phyloP scores from a whole-genome alignment of 2,113 vertebrate species.

The Psettodes erumei region DNA sequence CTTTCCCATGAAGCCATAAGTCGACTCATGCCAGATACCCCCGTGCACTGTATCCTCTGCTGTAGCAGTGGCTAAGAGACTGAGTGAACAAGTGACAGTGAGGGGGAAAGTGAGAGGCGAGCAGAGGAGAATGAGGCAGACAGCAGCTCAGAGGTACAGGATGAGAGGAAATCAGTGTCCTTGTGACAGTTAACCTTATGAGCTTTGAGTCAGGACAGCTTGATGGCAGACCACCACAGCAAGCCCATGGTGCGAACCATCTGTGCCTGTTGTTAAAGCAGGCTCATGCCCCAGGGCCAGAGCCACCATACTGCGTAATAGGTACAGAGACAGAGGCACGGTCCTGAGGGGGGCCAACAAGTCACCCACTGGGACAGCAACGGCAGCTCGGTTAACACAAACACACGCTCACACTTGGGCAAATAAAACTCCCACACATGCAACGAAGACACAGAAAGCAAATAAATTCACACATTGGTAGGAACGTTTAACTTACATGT shows the following conservation, averaged over 20 bases:
- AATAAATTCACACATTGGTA: constrained; percentile 18
- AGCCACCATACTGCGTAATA: constrained; percentile 74
- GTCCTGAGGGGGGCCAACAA: constrained; percentile 77
- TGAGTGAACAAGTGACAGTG: constrained; percentile 14
- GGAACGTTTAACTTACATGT: constrained; percentile 2
- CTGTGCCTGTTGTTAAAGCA: constrained; percentile 80
- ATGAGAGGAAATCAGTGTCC: constrained; percentile 37
- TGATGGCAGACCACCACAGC: constrained; percentile 59
- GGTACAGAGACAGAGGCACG: constrained; percentile 68
- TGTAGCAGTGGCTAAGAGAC: constrained; percentile 19
- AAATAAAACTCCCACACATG: constrained; percentile 26
- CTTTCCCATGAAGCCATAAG: constrained; percentile 87
- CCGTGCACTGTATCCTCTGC: constrained; percentile 27
- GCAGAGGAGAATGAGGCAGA: constrained; percentile 37
- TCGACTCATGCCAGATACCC: constrained; percentile 57
- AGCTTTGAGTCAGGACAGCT: constrained; percentile 57
- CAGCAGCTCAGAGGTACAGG: constrained; percentile 25
- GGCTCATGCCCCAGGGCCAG: constrained; percentile 73
- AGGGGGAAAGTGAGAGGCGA: constrained; percentile 23
- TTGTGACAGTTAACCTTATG: constrained; percentile 65
- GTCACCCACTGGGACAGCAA: constrained; percentile 81
- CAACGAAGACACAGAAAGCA: constrained; percentile 9
- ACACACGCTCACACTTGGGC: constrained; percentile 19
- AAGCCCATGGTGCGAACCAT: constrained; percentile 74
- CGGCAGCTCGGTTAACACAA: constrained; percentile 75